A percentile compares a stretch with the other conserved stretches of the same genome.
phyloP scores from a whole-genome alignment of 1,140 invertebrate genomes.

The Diprion similis region DNA sequence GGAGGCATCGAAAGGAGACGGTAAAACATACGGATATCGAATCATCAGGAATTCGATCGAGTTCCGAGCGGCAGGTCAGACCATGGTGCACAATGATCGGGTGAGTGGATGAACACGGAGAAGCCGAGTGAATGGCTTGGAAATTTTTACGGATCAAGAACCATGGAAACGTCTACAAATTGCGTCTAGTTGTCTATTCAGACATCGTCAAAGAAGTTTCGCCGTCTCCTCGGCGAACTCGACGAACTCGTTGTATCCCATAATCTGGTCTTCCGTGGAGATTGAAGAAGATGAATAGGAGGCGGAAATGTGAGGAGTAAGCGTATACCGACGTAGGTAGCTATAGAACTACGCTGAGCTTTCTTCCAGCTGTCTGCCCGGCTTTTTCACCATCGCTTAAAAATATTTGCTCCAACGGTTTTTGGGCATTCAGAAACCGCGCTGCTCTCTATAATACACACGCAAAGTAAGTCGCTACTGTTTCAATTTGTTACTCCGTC shows the following conservation, averaged over 20 bases:
- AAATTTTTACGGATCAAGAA: background rate
- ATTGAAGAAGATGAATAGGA: slow-evolving; percentile 8
- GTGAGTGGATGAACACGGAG: too few species aligned
- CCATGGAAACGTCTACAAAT: background rate
- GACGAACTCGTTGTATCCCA: background rate
- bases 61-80: too few species aligned
- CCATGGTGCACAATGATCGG: too few species aligned
- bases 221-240: background rate
- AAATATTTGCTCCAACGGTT: slow-evolving; percentile 7
- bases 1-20: too few species aligned
- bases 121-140: background rate
- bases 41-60: too few species aligned
- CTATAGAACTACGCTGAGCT: background rate
- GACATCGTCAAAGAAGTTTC: background rate
- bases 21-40: too few species aligned
- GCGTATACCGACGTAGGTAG: too few species aligned
- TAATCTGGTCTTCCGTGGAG: background rate
- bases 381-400: background rate
- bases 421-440: background rate
- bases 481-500: background rate
- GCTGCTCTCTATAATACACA: background rate
- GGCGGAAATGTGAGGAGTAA: background rate
- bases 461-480: background rate
- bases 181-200: background rate
- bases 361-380: slow-evolving; percentile 1